A percentile compares a stretch with the other conserved stretches of the same genome.
Conservation (phyloP, 2,888 invertebrate genomes). For the Cactoblastis cactorum region DNA sequence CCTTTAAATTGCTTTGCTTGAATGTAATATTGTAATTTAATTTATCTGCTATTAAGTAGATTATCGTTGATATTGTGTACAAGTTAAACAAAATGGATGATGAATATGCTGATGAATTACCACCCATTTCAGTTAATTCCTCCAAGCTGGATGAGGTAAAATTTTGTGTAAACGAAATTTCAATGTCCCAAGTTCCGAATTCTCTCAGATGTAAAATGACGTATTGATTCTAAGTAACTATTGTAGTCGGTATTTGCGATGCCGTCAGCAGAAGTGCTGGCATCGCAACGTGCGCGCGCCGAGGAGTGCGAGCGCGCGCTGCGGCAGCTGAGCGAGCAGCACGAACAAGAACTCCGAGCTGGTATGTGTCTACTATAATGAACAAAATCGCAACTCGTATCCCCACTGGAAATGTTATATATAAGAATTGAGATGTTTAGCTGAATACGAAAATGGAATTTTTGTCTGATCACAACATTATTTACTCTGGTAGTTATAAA, state of each 20-base stretch:
- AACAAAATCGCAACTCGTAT: too few species aligned
- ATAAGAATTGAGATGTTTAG: too few species aligned
- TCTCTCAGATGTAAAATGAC: too few species aligned
- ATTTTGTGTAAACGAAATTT: not conserved
- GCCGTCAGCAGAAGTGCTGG: slow-evolving; percentile 41
- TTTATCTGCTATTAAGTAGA: too few species aligned
- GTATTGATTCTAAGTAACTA: not conserved
- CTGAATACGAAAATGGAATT: too few species aligned
- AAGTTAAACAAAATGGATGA: slow-evolving; percentile 31
- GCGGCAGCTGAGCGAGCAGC: slow-evolving; percentile 24
- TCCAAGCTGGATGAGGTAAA: slow-evolving; percentile 29
- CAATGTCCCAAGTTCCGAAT: not conserved
- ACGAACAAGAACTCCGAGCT: slow-evolving; percentile 7
- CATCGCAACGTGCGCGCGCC: slow-evolving; percentile 37
- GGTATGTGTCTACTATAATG: too few species aligned
- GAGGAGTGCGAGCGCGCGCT: slow-evolving; percentile 31
- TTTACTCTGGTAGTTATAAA: too few species aligned
- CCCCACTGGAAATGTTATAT: too few species aligned
- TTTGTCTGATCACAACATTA: too few species aligned
- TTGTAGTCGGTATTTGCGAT: slow-evolving; percentile 33
- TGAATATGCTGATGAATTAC: slow-evolving; percentile 44
- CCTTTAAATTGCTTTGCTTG: too few species aligned
- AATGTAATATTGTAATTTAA: too few species aligned
- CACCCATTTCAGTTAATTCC: slow-evolving; percentile 38
- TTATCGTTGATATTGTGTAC: too few species aligned